These are phyloP conservation scores for Australoheros facetus DNA, from an alignment of 2,797 vertebrate genomes.

Conservation along the genomic window DNA sequence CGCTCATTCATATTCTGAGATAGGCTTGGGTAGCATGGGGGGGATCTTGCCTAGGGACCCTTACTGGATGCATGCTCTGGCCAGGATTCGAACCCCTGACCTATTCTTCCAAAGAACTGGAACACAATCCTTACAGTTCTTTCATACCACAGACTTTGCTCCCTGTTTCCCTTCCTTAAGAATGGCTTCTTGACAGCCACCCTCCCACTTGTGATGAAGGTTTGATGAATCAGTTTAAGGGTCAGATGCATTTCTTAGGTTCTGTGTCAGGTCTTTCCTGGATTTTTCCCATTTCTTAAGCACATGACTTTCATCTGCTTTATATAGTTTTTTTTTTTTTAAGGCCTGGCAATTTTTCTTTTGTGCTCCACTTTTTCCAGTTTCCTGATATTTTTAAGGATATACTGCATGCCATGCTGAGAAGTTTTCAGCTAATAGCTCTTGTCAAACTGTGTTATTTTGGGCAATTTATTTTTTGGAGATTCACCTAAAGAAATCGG, in stretches of 20 bases:
- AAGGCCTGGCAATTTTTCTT: neutral
- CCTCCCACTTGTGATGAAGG: neutral
- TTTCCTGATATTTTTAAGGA: neutral
- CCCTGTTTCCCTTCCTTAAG: neutral
- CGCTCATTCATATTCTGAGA: too few species aligned
- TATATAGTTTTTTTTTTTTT: neutral
- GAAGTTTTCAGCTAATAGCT: neutral
- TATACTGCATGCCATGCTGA: neutral
- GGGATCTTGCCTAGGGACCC: too few species aligned
- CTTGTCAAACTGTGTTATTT: neutral
- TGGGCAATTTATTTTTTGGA: neutral
- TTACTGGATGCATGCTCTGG: too few species aligned
- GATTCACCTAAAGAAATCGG: neutral
- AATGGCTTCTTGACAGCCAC: neutral
- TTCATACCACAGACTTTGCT: too few species aligned
- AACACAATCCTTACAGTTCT: neutral
- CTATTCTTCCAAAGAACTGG: too few species aligned
- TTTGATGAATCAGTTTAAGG: neutral
- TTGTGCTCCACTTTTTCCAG: neutral
- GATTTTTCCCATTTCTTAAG: neutral
- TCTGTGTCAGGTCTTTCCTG: neutral
- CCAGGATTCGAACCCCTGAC: too few species aligned
- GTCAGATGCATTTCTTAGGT: neutral
- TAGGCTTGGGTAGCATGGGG: too few species aligned
- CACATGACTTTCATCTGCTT: neutral